Conservation (phyloP, 2,797 vertebrate genomes). For the Enteromius radiatus region DNA sequence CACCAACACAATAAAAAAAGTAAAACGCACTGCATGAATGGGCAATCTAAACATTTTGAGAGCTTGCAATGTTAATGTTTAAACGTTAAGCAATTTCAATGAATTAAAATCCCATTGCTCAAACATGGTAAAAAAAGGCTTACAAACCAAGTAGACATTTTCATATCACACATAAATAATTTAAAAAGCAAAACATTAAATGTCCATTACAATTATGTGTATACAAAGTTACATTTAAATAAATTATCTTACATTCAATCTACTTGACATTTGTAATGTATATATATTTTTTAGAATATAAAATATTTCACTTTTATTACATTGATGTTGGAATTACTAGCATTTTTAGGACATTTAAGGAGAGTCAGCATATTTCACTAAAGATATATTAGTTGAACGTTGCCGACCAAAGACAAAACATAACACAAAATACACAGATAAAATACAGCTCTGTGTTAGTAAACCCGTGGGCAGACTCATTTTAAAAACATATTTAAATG, state of each 20-base stretch:
- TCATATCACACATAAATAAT: conserved; percentile 6
- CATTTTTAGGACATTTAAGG: neutral
- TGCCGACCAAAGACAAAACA: neutral
- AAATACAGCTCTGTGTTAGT: neutral
- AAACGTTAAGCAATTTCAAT: neutral
- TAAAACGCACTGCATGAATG: neutral
- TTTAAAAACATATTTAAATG: neutral
- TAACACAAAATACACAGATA: neutral
- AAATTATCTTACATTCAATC: conserved; percentile 9
- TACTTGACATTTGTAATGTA: neutral
- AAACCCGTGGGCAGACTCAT: neutral
- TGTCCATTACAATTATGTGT: neutral
- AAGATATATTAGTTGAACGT: neutral
- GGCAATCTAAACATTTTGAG: neutral
- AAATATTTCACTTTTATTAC: neutral
- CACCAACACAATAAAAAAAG: neutral
- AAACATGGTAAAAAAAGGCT: neutral
- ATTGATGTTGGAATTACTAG: neutral
- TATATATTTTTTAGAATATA: conserved; percentile 13
- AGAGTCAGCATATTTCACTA: neutral
- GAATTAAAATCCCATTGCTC: neutral
- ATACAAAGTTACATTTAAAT: neutral
- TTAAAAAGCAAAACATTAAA: conserved; percentile 3
- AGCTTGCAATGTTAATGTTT: neutral
- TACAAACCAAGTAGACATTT: neutral